Conservation (phyloP, 2,797 vertebrate species). For the Muscicapa striata region DNA sequence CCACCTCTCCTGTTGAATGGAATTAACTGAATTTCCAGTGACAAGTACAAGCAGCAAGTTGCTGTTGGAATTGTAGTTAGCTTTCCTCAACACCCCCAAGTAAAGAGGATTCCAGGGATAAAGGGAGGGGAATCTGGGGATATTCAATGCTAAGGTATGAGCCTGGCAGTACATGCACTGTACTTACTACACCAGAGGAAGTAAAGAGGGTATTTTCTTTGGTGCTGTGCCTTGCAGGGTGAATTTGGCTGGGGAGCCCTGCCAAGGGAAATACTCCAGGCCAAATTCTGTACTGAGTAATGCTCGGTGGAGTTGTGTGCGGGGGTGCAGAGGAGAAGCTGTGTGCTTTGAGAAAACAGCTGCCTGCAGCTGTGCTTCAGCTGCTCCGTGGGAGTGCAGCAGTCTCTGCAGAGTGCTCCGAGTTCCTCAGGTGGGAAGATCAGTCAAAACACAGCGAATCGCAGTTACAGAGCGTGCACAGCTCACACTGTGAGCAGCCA, state of each 20-base stretch:
- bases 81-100: neutral
- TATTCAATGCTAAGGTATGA: neutral
- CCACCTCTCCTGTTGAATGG: constrained; percentile 31
- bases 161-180: neutral
- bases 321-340: neutral
- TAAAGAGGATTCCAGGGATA: neutral
- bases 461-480: fast-evolving
- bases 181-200: neutral
- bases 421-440: constrained; percentile 12
- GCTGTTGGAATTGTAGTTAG: neutral
- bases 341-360: neutral
- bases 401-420: neutral
- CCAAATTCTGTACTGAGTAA: neutral
- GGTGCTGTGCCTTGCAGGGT: neutral
- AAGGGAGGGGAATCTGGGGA: neutral
- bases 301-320: fast-evolving
- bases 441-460: fast-evolving
- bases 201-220: neutral
- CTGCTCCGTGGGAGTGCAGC: neutral
- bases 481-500: fast-evolving
- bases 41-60: constrained; percentile 1
- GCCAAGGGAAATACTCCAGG: neutral
- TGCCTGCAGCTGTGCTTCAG: neutral
- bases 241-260: neutral
- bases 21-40: constrained; percentile 73